phyloP scores from a whole-genome alignment of 2,888 invertebrate species.

The Calliopum simillimum region DNA sequence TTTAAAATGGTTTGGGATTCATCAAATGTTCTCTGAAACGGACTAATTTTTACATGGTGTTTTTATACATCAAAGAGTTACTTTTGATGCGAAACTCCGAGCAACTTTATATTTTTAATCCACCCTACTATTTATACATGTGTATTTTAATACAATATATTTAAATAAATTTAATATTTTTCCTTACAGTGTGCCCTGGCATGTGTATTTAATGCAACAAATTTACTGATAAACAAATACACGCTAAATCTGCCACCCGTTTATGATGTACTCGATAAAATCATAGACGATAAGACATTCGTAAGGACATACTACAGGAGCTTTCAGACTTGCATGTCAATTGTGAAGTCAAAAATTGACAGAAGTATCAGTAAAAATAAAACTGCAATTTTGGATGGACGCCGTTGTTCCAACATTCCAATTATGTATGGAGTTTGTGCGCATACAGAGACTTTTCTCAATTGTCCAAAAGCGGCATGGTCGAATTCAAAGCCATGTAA shows the following conservation, averaged over 20 bases:
- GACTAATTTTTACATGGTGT: too few species aligned
- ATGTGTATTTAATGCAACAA: constrained; percentile 22
- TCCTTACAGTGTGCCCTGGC: constrained; percentile 26
- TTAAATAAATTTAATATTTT: too few species aligned
- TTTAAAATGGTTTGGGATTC: too few species aligned
- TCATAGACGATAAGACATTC: constrained; percentile 19
- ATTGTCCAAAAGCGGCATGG: constrained; percentile 25
- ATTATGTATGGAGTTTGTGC: constrained; percentile 29
- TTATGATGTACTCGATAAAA: not conserved
- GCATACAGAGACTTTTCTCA: constrained; percentile 21
- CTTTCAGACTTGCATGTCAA: constrained; percentile 17
- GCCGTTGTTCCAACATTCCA: constrained; percentile 12
- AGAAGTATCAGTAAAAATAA: not conserved
- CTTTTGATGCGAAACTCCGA: too few species aligned
- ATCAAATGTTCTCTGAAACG: too few species aligned
- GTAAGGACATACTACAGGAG: constrained; percentile 17
- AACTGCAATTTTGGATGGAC: constrained; percentile 24
- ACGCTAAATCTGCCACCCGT: constrained; percentile 10
- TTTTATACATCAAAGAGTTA: too few species aligned
- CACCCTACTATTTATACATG: too few species aligned
- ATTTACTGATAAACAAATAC: not conserved
- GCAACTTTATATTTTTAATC: too few species aligned
- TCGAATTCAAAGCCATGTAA: constrained; percentile 12
- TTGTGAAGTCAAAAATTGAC: constrained; percentile 12
- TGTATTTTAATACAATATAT: too few species aligned